Evolutionary conservation across 1,140 invertebrate genomes (phyloP).

Genomic region (Ceratina japonica): DNA sequence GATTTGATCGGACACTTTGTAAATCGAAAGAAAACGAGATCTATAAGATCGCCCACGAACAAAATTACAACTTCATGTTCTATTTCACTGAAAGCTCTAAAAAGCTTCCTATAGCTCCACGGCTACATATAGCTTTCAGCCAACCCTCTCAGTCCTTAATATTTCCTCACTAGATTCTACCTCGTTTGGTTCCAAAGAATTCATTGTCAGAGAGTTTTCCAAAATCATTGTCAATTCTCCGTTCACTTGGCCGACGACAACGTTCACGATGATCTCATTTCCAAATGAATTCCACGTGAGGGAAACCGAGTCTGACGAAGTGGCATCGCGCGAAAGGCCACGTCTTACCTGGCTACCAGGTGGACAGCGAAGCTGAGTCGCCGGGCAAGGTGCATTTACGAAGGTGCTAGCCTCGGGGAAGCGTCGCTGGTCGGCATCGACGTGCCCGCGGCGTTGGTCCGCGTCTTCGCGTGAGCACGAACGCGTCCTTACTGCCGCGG

Average conservation of each 20-base stretch:
- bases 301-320: background rate
- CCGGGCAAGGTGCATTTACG: conserved; percentile 56
- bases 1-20: too few species aligned
- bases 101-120: too few species aligned
- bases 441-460: conserved; percentile 45
- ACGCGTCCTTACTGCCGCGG: conserved; percentile 76
- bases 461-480: conserved; percentile 76
- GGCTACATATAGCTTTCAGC: too few species aligned
- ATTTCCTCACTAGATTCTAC: background rate
- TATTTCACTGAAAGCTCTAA: too few species aligned
- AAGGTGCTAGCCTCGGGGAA: conserved; percentile 37
- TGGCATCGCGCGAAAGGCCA: too few species aligned
- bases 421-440: conserved; percentile 46
- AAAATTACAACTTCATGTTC: too few species aligned
- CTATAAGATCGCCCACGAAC: too few species aligned
- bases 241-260: background rate
- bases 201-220: background rate
- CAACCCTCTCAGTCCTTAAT: too few species aligned
- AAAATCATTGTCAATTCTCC: background rate
- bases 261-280: background rate
- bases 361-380: conserved; percentile 39
- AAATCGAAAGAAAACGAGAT: too few species aligned
- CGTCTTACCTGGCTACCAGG: conserved; percentile 58
- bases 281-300: background rate
- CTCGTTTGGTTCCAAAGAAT: background rate